phyloP scores from a whole-genome alignment of 2,113 vertebrate species.

The Noturus placidus region DNA sequence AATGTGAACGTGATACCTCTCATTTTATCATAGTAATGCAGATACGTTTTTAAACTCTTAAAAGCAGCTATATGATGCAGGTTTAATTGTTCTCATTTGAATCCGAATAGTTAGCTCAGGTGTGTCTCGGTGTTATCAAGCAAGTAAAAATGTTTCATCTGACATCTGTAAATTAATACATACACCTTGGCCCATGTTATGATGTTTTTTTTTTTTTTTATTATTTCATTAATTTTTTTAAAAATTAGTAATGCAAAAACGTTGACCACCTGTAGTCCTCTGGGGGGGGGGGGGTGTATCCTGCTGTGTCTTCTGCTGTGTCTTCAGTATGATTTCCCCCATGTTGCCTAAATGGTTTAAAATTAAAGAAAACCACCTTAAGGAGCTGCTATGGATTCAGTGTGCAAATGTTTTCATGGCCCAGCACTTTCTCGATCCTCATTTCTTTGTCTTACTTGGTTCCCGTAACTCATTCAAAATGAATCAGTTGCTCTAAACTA shows the following conservation, averaged over 20 bases:
- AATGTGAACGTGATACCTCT: slow-evolving; percentile 10
- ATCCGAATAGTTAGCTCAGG: not conserved
- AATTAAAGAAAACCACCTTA: slow-evolving; percentile 66
- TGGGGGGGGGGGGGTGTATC: not conserved
- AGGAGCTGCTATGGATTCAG: slow-evolving; percentile 59
- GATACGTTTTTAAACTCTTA: not conserved
- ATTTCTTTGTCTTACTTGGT: not conserved
- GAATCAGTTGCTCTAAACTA: not conserved
- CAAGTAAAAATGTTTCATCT: slow-evolving; percentile 7
- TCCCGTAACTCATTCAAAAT: not conserved
- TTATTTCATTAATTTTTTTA: not conserved
- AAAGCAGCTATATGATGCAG: not conserved
- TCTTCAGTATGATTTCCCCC: slow-evolving; percentile 61
- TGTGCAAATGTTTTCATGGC: not conserved
- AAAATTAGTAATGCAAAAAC: slow-evolving; percentile 11
- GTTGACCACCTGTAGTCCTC: slow-evolving; percentile 5
- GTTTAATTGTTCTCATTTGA: not conserved
- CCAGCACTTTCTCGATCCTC: slow-evolving; percentile 21
- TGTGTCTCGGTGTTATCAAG: not conserved
- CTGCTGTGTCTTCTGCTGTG: slow-evolving; percentile 16
- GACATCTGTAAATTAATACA: not conserved
- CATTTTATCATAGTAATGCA: slow-evolving; percentile 13
- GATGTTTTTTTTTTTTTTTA: not conserved
- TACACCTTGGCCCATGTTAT: not conserved
- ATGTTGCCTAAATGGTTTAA: slow-evolving; percentile 58